Conservation (phyloP, 2,797 vertebrate genomes). For the Semaprochilodus insignis region DNA sequence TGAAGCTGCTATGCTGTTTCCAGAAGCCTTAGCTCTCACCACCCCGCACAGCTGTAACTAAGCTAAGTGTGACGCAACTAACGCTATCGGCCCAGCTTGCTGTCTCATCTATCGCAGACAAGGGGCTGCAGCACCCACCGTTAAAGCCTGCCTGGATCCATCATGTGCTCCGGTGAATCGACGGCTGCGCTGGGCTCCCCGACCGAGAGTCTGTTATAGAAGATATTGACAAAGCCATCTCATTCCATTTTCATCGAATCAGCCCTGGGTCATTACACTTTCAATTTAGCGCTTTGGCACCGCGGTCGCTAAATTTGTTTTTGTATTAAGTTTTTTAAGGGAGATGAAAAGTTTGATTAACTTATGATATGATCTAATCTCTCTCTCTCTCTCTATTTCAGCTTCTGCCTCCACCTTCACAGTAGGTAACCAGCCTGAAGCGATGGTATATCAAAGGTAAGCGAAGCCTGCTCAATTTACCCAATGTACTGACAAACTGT, state of each 20-base stretch:
- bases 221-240: conserved; percentile 78
- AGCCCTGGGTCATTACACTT: conserved; percentile 66
- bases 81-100: conserved; percentile 37
- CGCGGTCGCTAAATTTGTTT: conserved; percentile 75
- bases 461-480: conserved; percentile 60
- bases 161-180: conserved; percentile 45
- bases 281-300: conserved; percentile 79
- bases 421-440: conserved; percentile 96
- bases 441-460: conserved; percentile 95
- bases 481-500: conserved; percentile 51
- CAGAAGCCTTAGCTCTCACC: not conserved
- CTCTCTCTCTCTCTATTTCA: conserved; percentile 73
- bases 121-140: conserved; percentile 13
- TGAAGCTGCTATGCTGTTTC: not conserved
- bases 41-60: conserved; percentile 3
- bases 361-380: conserved; percentile 54
- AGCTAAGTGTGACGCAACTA: conserved; percentile 6
- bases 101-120: conserved; percentile 1
- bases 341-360: conserved; percentile 62
- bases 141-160: conserved; percentile 18
- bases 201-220: conserved; percentile 80
- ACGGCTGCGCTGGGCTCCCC: conserved; percentile 61
- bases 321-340: conserved; percentile 66
- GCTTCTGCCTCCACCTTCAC: conserved; percentile 69
- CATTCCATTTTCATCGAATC: conserved; percentile 79